Conservation (phyloP, 2,888 invertebrate species). For the Drosophila tripunctata region DNA sequence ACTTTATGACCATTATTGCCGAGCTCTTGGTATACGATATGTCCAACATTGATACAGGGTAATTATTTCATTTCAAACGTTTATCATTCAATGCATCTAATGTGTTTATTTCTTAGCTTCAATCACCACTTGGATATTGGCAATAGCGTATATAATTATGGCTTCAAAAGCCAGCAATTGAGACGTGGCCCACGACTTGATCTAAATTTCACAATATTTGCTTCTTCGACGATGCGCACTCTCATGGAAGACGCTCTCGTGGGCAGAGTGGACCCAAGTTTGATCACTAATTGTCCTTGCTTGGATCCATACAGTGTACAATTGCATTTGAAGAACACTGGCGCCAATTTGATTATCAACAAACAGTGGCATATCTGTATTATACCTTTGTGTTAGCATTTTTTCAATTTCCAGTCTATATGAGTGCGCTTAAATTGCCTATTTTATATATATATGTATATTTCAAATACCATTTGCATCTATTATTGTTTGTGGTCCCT, state of each 20-base stretch:
- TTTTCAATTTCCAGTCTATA: not conserved
- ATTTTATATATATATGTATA: not conserved
- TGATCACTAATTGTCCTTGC: slow-evolving; percentile 27
- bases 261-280: slow-evolving; percentile 41
- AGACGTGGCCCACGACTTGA: slow-evolving; percentile 41
- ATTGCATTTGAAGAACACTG: slow-evolving; percentile 11
- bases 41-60: not conserved
- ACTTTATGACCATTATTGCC: slow-evolving; percentile 63
- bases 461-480: not conserved
- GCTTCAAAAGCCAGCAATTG: slow-evolving; percentile 40
- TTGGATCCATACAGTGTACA: slow-evolving; percentile 17
- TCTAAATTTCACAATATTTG: slow-evolving; percentile 70
- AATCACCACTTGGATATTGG: slow-evolving; percentile 66
- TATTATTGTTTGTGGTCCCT: too few relatives aligned
- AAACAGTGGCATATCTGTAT: slow-evolving; percentile 7
- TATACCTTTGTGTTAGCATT: slow-evolving; percentile 2
- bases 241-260: slow-evolving; percentile 62
- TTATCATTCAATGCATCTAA: not conserved
- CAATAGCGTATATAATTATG: slow-evolving; percentile 68
- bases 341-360: not conserved
- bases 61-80: not conserved
- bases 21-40: slow-evolving; percentile 34
- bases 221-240: slow-evolving; percentile 46
- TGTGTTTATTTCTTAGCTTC: slow-evolving; percentile 9
- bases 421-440: too few relatives aligned